A percentile compares a stretch with the other conserved stretches of the same genome.
phyloP scores from a whole-genome alignment of 1,140 invertebrate species.

The Archegozetes longisetosus region DNA sequence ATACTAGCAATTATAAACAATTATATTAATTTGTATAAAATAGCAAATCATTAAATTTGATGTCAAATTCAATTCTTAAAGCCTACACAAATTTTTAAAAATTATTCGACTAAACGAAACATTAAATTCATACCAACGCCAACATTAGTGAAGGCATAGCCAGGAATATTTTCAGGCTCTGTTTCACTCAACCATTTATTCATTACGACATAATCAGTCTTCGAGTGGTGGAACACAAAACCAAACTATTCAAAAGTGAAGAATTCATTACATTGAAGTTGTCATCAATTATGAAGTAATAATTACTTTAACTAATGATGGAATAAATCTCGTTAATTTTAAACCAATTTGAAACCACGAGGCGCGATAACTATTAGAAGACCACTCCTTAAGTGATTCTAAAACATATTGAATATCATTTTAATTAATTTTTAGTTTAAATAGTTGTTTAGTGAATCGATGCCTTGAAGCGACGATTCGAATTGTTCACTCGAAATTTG shows the following conservation, averaged over 20 bases:
- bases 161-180: slow-evolving; percentile 50
- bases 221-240: slow-evolving; percentile 73
- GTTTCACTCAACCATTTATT: slow-evolving; percentile 55
- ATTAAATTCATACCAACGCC: slow-evolving; percentile 29
- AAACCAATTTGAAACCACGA: neutral
- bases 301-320: neutral
- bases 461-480: neutral
- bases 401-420: neutral
- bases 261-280: neutral
- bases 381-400: neutral
- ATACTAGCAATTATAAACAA: too few species aligned
- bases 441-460: neutral
- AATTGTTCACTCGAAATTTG: neutral
- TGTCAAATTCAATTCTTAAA: too few species aligned
- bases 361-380: neutral
- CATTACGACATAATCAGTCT: slow-evolving; percentile 55
- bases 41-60: too few species aligned
- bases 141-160: slow-evolving; percentile 64
- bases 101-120: too few species aligned
- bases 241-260: slow-evolving; percentile 39
- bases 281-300: too few species aligned
- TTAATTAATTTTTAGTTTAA: neutral
- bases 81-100: too few species aligned
- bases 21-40: too few species aligned
- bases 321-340: neutral